These are phyloP conservation scores for Hemibagrus wyckioides DNA, from an alignment of 2,113 vertebrate species.

Conservation along the genomic window DNA sequence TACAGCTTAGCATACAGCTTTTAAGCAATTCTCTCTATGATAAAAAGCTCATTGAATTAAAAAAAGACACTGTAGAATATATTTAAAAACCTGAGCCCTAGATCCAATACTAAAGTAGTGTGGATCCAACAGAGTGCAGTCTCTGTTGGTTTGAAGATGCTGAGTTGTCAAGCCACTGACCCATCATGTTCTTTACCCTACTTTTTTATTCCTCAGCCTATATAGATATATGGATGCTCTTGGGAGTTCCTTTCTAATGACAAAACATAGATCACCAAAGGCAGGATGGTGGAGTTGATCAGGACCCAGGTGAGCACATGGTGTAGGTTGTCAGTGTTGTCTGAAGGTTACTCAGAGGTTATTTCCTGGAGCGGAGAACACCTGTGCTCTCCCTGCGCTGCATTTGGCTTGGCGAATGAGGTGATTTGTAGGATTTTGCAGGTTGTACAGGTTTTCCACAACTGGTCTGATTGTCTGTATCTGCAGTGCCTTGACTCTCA, in stretches of 20 bases:
- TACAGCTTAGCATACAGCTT: neutral
- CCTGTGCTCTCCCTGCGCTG: slow-evolving; percentile 52
- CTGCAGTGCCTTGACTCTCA: neutral
- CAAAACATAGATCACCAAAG: slow-evolving; percentile 50
- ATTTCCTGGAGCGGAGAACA: slow-evolving; percentile 48
- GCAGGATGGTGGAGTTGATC: slow-evolving; percentile 50
- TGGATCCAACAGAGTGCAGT: slow-evolving; percentile 37
- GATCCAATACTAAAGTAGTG: slow-evolving; percentile 1
- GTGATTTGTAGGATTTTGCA: slow-evolving; percentile 40
- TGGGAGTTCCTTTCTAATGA: slow-evolving; percentile 43
- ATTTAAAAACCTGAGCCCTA: neutral
- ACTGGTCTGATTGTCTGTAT: slow-evolving; percentile 8
- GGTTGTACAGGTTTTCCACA: slow-evolving; percentile 25
- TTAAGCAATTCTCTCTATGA: neutral
- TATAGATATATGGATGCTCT: slow-evolving; percentile 49
- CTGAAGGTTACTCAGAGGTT: slow-evolving; percentile 51
- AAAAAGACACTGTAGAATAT: neutral
- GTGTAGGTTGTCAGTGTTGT: slow-evolving; percentile 42
- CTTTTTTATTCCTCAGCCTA: slow-evolving; percentile 57
- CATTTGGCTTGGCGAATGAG: slow-evolving; percentile 11
- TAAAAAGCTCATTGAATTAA: too few species aligned
- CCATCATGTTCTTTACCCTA: slow-evolving; percentile 8
- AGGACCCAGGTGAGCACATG: slow-evolving; percentile 40
- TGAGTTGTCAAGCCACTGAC: slow-evolving; percentile 40
- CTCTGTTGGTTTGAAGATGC: slow-evolving; percentile 40